A percentile compares a stretch with the other conserved stretches of the same genome.
Evolutionary conservation across 92 coral and sea anemone species (phyloP).

Genomic region (Pocillopora grandis): DNA sequence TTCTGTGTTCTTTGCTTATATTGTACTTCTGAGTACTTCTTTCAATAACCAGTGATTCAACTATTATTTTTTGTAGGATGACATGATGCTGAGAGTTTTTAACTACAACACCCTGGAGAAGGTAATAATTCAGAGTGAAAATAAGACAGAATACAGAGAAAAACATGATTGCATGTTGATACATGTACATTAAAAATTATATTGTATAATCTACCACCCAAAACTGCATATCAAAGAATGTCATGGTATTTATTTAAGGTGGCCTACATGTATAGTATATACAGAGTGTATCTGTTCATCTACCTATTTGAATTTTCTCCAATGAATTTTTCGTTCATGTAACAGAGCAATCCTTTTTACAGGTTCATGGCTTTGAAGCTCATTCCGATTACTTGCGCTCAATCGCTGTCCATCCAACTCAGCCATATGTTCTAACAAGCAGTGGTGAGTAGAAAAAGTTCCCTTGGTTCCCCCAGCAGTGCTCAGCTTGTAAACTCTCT

Average conservation of each 20-base stretch:
- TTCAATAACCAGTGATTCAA: neutral
- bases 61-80: slow-evolving; percentile 66
- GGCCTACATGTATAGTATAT: no score
- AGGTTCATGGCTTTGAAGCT: slow-evolving; percentile 99
- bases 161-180: no score
- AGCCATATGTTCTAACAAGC: slow-evolving; percentile 91
- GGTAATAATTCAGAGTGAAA: slow-evolving; percentile 40
- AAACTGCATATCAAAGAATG: no score
- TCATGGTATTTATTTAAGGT: no score
- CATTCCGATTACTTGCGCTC: slow-evolving; percentile 94
- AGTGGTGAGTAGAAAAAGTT: slow-evolving; percentile 71
- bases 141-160: no score
- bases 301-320: no score
- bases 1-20: no score
- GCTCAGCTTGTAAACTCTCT: no score
- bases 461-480: neutral
- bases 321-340: neutral
- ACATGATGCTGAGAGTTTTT: slow-evolving; percentile 94
- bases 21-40: neutral
- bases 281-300: no score
- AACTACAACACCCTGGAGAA: slow-evolving; percentile 96
- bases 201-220: no score
- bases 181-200: no score
- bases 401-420: slow-evolving; percentile 97
- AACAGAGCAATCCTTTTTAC: neutral